Percentiles rank a stretch among this genome's conserved stretches.
These are phyloP conservation scores for Pristionchus entomophagus DNA, from an alignment of 2,888 invertebrate species.

Conservation along the genomic window DNA sequence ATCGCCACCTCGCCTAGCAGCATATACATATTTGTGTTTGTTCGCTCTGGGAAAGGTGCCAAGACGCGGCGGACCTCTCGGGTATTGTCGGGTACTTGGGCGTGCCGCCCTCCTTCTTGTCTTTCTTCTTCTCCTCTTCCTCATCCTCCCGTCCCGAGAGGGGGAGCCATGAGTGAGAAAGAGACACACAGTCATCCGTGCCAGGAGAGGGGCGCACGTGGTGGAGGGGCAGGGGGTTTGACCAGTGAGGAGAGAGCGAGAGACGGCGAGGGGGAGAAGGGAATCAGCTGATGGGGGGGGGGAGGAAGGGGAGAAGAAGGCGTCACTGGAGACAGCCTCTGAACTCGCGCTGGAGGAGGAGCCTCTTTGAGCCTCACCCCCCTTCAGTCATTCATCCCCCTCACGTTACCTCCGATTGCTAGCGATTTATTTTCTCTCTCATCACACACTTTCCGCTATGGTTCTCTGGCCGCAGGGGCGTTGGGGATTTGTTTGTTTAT, in stretches of 20 bases:
- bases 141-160: not conserved
- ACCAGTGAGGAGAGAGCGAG: not conserved
- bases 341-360: not conserved
- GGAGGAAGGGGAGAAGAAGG: not conserved
- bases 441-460: no score
- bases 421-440: not conserved
- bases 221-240: no score
- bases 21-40: no score
- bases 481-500: not conserved
- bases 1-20: not conserved
- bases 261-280: not conserved
- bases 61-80: not conserved
- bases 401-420: no score
- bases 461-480: not conserved
- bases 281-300: slow-evolving; percentile 18
- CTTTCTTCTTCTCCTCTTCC: not conserved
- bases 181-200: slow-evolving; percentile 13
- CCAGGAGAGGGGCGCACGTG: slow-evolving; percentile 21
- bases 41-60: not conserved
- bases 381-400: no score
- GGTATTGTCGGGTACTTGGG: not conserved
- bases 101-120: not conserved
- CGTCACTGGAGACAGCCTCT: not conserved
- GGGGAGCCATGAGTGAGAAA: not conserved
- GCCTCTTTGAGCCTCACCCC: not conserved